Evolutionary conservation across 2,113 vertebrate genomes (phyloP), one percentile per base, ranked within the genome.

Genomic region (Podarcis cretensis): DNA sequence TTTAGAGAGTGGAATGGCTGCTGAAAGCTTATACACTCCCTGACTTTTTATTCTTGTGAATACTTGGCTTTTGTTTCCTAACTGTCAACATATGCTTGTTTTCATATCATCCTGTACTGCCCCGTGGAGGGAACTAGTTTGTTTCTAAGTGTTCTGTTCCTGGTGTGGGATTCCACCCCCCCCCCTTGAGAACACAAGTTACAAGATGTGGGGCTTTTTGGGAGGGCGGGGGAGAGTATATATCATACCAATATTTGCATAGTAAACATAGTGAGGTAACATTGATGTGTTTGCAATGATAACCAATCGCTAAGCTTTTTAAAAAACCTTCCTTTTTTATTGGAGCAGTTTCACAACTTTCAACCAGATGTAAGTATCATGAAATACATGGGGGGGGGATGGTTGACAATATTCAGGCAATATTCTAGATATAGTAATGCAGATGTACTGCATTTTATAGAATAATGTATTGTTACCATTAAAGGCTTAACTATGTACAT

Each of bases 31-130:
- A 68, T 13, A 87, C 81, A 91, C 32, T 85, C 10, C 77, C 57
- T 30, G 4, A 5, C 65, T 93, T 90, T 63, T 91, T 89, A 89
- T 92, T 85, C 85, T 92, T 86, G 54, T 27, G 81, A 94, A 87
- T 85, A 21, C 18, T 91, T 93, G 88, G 80, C 84, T 90, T 93
- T 87, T 92, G 37, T 77, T 93, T 68, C 48, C 66, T 87, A 92
- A 89, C 65, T 88, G 92, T 81, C 54, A 8, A 84, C 25, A 32
- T 75, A 66, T 80, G 40, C 40, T 89, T 2, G 84, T 92, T 91
- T 54, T 90, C 65, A 78, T 78, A n/a, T 81, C 65, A 80, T 71
- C 20, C 57, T 68, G 43, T 59, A 89, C 73, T 73, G 81, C 73
- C 5, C 48, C 84, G 89, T 78, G 84, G 69, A 90, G 35, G 48